Percentiles rank a stretch among this genome's conserved stretches.
Evolutionary conservation across 2,113 vertebrate genomes (phyloP).

Genomic region (Coryphaenoides rupestris): DNA sequence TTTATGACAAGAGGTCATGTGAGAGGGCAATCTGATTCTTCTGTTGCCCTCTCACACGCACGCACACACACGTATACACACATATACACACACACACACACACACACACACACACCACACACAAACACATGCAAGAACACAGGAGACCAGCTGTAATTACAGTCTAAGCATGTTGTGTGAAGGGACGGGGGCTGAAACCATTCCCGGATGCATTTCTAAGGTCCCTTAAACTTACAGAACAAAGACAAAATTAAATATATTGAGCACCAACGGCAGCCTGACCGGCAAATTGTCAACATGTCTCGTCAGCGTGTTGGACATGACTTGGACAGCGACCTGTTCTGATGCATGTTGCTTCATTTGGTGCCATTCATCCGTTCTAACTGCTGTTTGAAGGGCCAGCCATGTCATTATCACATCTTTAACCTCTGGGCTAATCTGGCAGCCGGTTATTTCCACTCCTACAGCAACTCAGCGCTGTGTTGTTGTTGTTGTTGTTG

Average conservation of each 20-base stretch:
- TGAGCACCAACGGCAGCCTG: no score
- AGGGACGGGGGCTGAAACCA: slow-evolving; percentile 33
- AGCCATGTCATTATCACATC: slow-evolving; percentile 25
- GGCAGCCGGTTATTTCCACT: slow-evolving; percentile 19
- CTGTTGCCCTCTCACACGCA: slow-evolving; percentile 30
- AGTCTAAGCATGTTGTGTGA: slow-evolving; percentile 21
- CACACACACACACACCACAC: slow-evolving; percentile 10
- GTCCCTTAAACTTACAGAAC: no score
- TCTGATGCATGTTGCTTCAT: slow-evolving; percentile 22
- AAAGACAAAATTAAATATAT: no score
- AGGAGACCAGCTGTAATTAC: slow-evolving; percentile 34
- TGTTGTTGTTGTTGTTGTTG: not conserved
- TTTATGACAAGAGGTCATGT: slow-evolving; percentile 44
- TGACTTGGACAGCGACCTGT: slow-evolving; percentile 24
- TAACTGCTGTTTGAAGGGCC: slow-evolving; percentile 16
- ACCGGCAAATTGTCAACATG: no score
- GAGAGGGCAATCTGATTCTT: slow-evolving; percentile 38
- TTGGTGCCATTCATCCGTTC: slow-evolving; percentile 20
- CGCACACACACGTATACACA: slow-evolving; percentile 29
- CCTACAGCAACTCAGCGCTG: not conserved
- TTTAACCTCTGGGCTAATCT: slow-evolving; percentile 13
- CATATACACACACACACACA: not conserved
- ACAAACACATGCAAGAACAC: not conserved
- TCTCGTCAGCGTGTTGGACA: not conserved
- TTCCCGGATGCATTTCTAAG: slow-evolving; percentile 5